Evolutionary conservation across 2,888 invertebrate species (phyloP), one percentile per base, ranked within the genome.

Genomic region (Torymus texanus): DNA sequence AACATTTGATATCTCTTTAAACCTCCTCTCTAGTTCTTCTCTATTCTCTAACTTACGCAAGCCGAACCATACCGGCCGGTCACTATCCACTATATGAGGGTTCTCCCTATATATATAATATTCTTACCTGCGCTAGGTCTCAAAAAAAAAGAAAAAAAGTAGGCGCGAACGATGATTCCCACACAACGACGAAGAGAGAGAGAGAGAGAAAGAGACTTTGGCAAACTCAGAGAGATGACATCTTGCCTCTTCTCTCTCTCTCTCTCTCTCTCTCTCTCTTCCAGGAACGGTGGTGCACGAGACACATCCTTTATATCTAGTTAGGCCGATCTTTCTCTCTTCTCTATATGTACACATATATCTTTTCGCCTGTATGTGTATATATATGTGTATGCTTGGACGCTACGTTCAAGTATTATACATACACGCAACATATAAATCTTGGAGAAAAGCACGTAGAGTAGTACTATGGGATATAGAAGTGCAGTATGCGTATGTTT

Each of bases 261-360:
- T 21, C 2, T 2, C 2, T 21, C 21, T 21, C n/a, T 21, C 21
- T 21, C 21, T 63, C 14, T 67, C 10, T 51, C 50, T 66, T 59
- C 66, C 41, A 50, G 14, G 29, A 21, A 51, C 16, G 50, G 51
- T 5, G 50, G 51, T 5, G 61, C 56, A 56, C 13, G 66, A 51
- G 16, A 51, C 14, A 53, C 68, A 58, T 79, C 68, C 62, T 70
- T 65, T 75, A 63, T 79, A 79, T 79, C 79, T 75, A 79, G 75
- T 75, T 75, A 61, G 59, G n/a, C 71, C 79, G 79, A 79, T 79
- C 79, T 79, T n/a, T 56, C n/a, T 41, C 41, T 21, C 21, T 21
- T 21, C 41, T 41, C 41, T 41, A 2, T n/a, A 53, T 24, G 24
- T 59, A 65, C 11, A 50, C 63, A 61, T 68, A 66, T 59, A 71